phyloP scores from a whole-genome alignment of 2,888 invertebrate species.

The Ophraella communa region DNA sequence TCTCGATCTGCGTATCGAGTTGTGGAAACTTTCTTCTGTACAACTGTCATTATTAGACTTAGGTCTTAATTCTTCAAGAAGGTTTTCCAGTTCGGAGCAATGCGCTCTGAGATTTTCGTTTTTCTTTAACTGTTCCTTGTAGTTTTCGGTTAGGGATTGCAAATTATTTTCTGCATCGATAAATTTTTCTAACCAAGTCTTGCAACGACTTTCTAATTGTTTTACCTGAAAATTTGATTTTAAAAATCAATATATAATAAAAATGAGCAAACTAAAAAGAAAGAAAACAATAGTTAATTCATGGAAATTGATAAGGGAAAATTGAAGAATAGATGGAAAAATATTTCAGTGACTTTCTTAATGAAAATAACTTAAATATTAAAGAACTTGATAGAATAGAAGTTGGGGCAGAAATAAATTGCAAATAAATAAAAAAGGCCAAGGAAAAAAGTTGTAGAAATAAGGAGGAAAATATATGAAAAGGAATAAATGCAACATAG shows the following conservation, averaged over 20 bases:
- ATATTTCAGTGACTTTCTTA: too few relatives aligned
- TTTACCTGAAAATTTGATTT: conserved; percentile 52
- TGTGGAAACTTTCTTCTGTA: conserved; percentile 39
- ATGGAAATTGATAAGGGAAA: too few relatives aligned
- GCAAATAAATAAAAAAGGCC: too few relatives aligned
- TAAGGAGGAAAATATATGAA: too few relatives aligned
- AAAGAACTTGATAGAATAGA: too few relatives aligned
- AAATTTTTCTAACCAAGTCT: conserved; percentile 51
- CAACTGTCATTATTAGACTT: conserved; percentile 44
- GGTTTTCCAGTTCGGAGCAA: conserved; percentile 53
- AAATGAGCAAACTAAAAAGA: too few relatives aligned
- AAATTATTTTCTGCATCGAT: conserved; percentile 49
- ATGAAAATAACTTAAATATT: too few relatives aligned
- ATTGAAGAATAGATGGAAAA: too few relatives aligned
- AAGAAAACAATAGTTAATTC: too few relatives aligned
- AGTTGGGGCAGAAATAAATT: too few relatives aligned
- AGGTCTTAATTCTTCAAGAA: conserved; percentile 60
- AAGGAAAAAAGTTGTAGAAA: too few relatives aligned
- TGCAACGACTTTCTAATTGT: conserved; percentile 54
- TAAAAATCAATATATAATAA: background rate
- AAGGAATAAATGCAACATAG: too few relatives aligned
- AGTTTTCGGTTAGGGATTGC: conserved; percentile 45
- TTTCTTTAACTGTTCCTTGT: conserved; percentile 48
- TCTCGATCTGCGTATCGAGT: conserved; percentile 28
- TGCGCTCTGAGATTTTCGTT: conserved; percentile 46